Percentiles rank a stretch among this genome's conserved stretches.
Conservation (phyloP, 2,888 invertebrate genomes). For the Scrobipalpa atriplicella region DNA sequence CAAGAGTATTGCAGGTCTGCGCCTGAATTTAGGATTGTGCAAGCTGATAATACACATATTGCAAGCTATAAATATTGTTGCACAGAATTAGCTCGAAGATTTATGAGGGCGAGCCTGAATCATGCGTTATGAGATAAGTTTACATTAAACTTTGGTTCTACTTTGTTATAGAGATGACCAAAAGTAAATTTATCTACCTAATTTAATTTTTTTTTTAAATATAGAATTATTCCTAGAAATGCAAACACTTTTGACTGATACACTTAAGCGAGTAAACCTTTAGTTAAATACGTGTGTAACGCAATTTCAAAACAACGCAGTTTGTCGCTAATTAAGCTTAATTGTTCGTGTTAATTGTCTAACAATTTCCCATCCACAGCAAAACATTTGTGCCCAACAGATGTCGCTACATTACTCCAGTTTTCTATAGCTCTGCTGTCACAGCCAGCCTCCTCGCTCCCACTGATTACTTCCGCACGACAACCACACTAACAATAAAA, state of each 20-base stretch:
- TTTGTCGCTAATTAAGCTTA: slow-evolving; percentile 3
- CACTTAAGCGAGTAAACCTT: background rate
- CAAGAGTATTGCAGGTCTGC: slow-evolving; percentile 22
- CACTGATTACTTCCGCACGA: slow-evolving; percentile 7
- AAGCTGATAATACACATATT: slow-evolving; percentile 6
- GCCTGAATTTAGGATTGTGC: slow-evolving; percentile 9
- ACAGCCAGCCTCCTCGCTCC: background rate
- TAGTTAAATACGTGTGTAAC: background rate
- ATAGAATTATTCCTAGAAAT: too few relatives aligned
- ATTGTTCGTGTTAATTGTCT: slow-evolving; percentile 6
- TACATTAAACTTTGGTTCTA: too few relatives aligned
- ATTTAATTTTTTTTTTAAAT: too few relatives aligned
- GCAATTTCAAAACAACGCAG: background rate
- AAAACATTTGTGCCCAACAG: background rate
- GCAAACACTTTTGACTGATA: too few relatives aligned
- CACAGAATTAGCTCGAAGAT: background rate
- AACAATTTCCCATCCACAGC: background rate
- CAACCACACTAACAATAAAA: slow-evolving; percentile 12
- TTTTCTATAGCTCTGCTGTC: background rate
- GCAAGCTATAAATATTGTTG: slow-evolving; percentile 9
- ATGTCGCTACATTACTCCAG: background rate
- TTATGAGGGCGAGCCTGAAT: background rate
- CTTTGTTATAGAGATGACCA: too few relatives aligned
- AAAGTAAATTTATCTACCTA: too few relatives aligned
- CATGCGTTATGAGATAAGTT: background rate